Evolutionary conservation across 2,797 vertebrate species (phyloP).

Genomic region (Heteromormyrus szaboi): DNA sequence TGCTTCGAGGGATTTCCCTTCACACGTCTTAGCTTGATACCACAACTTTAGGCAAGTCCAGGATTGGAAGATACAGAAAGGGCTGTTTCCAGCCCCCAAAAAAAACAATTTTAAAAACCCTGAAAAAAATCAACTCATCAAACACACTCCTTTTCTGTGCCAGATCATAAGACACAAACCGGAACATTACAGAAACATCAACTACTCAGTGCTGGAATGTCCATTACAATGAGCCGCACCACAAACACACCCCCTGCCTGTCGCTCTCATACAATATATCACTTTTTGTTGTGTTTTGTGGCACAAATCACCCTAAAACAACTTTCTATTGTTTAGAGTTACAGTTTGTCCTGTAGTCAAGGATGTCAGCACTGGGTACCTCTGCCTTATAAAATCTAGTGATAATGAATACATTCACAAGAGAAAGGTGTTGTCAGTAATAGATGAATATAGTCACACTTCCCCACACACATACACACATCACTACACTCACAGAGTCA

Average conservation of each 20-base stretch:
- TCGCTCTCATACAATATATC: neutral
- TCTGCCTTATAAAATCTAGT: neutral
- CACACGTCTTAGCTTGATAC: neutral
- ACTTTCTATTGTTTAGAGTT: neutral
- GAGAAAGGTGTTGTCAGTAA: neutral
- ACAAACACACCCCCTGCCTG: neutral
- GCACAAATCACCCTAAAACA: neutral
- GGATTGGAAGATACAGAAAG: neutral
- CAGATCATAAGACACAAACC: neutral
- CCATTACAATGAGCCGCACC: neutral
- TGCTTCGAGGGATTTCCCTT: neutral
- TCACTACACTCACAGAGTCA: neutral
- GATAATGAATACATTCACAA: neutral
- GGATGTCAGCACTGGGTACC: neutral
- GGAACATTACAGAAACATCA: neutral
- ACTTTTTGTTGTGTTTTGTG: neutral
- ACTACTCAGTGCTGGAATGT: neutral
- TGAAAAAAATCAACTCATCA: neutral
- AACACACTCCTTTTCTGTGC: neutral
- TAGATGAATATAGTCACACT: neutral
- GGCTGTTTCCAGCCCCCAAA: neutral
- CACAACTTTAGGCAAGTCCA: conserved; percentile 9
- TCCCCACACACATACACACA: neutral
- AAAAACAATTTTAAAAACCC: neutral
- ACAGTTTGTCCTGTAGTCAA: neutral